Conservation (phyloP, 2,888 invertebrate genomes). For the Gasteruption jaculator region DNA sequence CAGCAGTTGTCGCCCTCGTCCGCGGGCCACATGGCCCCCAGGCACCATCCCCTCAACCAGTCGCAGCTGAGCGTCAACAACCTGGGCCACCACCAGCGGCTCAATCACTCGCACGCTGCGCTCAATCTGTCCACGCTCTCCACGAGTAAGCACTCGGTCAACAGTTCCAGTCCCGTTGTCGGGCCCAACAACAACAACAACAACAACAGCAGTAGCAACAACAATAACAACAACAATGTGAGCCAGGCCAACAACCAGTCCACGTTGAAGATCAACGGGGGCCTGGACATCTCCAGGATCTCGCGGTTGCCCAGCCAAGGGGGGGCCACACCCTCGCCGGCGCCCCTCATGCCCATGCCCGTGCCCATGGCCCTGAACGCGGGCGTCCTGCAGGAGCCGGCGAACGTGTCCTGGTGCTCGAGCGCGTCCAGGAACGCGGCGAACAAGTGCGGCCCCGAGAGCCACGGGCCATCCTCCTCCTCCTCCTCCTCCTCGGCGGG, state of each 20-base stretch:
- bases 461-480: slow-evolving; percentile 38
- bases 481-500: slow-evolving; percentile 52
- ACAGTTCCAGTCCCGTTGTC: slow-evolving; percentile 48
- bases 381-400: slow-evolving; percentile 36
- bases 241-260: slow-evolving; percentile 31
- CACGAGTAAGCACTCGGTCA: slow-evolving; percentile 48
- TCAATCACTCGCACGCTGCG: slow-evolving; percentile 43
- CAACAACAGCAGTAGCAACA: slow-evolving; percentile 27
- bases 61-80: slow-evolving; percentile 51
- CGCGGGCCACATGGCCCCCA: too few relatives aligned
- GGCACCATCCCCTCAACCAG: slow-evolving; percentile 44
- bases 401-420: slow-evolving; percentile 31
- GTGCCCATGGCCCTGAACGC: slow-evolving; percentile 44
- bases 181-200: slow-evolving; percentile 35
- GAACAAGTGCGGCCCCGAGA: slow-evolving; percentile 45
- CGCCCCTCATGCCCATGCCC: slow-evolving; percentile 39
- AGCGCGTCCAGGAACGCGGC: slow-evolving; percentile 41
- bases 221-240: slow-evolving; percentile 32
- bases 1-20: slow-evolving; percentile 39
- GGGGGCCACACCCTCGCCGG: slow-evolving; percentile 43
- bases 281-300: slow-evolving; percentile 59
- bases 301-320: slow-evolving; percentile 41
- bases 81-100: slow-evolving; percentile 43
- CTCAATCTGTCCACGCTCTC: slow-evolving; percentile 46
- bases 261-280: slow-evolving; percentile 53